Evolutionary conservation across 2,797 vertebrate genomes (phyloP).

Genomic region (Taeniopygia guttata): DNA sequence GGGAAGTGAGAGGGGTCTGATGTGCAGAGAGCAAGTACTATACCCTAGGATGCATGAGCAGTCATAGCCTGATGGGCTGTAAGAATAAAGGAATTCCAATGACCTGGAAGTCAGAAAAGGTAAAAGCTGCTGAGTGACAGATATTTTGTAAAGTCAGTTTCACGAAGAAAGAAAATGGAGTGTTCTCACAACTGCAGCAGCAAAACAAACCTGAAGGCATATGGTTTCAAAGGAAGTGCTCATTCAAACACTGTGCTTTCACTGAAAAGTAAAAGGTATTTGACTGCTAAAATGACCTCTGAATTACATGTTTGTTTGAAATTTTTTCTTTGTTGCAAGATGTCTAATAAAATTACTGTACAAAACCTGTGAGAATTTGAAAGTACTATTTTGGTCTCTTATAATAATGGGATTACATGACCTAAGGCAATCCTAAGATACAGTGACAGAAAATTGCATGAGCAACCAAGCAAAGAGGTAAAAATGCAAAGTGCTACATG

Average conservation of each 20-base stretch:
- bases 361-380: neutral
- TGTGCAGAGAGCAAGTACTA: neutral
- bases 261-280: neutral
- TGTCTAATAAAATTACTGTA: conserved; percentile 32
- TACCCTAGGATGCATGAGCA: neutral
- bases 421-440: neutral
- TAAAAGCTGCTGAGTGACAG: neutral
- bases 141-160: neutral
- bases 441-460: neutral
- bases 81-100: neutral
- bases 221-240: neutral
- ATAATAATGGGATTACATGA: neutral
- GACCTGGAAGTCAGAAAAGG: neutral
- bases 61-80: neutral
- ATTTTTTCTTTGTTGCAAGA: conserved; percentile 1
- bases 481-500: neutral
- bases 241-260: neutral
- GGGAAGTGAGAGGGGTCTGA: neutral
- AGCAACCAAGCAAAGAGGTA: neutral
- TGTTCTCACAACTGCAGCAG: neutral
- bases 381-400: neutral
- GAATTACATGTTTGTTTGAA: neutral
- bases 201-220: neutral
- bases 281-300: neutral
- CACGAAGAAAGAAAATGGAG: neutral